Evolutionary conservation across 2,797 vertebrate species (phyloP), one percentile per base, ranked within the genome.

Genomic region (Lagorchestes hirsutus): DNA sequence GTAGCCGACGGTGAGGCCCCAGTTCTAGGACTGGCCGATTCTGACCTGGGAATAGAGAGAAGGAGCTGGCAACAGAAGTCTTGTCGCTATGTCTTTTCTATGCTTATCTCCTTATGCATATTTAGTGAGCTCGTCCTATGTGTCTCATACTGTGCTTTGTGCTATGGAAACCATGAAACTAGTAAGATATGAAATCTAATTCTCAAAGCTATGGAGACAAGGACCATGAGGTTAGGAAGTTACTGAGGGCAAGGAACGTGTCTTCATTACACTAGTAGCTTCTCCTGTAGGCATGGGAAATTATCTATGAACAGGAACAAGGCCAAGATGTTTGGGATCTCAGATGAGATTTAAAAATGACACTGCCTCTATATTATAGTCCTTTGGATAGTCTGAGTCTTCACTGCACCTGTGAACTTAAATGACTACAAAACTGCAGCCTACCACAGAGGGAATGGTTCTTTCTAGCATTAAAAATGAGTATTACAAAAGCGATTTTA

Each of bases 1-100:
- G 99, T 91, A 99, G 92, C 9, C 97, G 98, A 9, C 98, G 99
- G 0, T 99, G 99, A 94, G 99, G 99, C 0, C 98, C 98, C 98
- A 99, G 97, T 55, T 98, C 98, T 95, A 99, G 97, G 93, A 98
- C 98, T 4, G 98, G 98, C 97, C 98, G 98, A 97, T 98, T 98
- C 99, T 99, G 99, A 98, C 99, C 99, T 99, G 98, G 16, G 55
- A 28, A 62, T 27, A 9, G 16, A 40, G 22, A 27, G 22, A 24
- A 46, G 22, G 22, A 82, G 46, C 40, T 82, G 40, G 46, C 74
- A 24, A 46, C 74, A 82, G 74, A 46, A 46, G 22, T 11, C 40
- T 82, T 24, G 18, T 46, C 22, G 46, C 74, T 46, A 18, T 9
- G 40, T 82, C 40, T 82, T 82, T 46, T 82, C 40, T 82, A 10